phyloP scores from a whole-genome alignment of 1,140 invertebrate species.

The Drosophila seguyi region DNA sequence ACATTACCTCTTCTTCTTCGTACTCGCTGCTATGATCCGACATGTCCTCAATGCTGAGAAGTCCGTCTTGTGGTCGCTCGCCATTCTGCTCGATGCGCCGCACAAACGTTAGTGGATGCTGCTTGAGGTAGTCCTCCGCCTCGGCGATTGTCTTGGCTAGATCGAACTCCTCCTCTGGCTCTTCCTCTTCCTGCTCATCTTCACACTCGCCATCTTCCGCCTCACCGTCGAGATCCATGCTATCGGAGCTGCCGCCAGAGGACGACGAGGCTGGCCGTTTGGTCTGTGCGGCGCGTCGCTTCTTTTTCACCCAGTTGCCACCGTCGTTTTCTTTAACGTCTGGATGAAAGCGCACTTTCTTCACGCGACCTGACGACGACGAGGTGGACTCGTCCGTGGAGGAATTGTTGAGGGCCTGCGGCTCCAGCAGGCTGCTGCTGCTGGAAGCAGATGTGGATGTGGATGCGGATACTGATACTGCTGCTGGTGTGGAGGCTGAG shows the following conservation, averaged over 20 bases:
- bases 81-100: constrained; percentile 65
- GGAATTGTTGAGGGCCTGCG: constrained; percentile 31
- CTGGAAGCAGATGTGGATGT: constrained; percentile 32
- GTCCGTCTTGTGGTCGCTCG: constrained; percentile 41
- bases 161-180: constrained; percentile 65
- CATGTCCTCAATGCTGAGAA: constrained; percentile 53
- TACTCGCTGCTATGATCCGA: constrained; percentile 6
- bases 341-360: constrained; percentile 78
- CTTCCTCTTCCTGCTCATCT: constrained; percentile 55
- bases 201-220: constrained; percentile 45
- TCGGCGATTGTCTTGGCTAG: constrained; percentile 76
- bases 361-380: constrained; percentile 46
- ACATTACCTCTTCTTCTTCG: constrained; percentile 21
- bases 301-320: constrained; percentile 71
- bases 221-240: constrained; percentile 65
- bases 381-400: constrained; percentile 45
- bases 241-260: constrained; percentile 49
- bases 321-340: constrained; percentile 77
- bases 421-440: constrained; percentile 35
- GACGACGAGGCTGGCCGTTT: constrained; percentile 13
- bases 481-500: constrained; percentile 1
- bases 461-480: constrained; percentile 23
- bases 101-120: constrained; percentile 76
- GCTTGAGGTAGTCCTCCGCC: constrained; percentile 76
- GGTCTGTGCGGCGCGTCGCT: constrained; percentile 47